Evolutionary conservation across 30 jellyfish, hydroid and myxozoan genomes (phyloP).

Genomic region (Chrysaora quinquecirrha): DNA sequence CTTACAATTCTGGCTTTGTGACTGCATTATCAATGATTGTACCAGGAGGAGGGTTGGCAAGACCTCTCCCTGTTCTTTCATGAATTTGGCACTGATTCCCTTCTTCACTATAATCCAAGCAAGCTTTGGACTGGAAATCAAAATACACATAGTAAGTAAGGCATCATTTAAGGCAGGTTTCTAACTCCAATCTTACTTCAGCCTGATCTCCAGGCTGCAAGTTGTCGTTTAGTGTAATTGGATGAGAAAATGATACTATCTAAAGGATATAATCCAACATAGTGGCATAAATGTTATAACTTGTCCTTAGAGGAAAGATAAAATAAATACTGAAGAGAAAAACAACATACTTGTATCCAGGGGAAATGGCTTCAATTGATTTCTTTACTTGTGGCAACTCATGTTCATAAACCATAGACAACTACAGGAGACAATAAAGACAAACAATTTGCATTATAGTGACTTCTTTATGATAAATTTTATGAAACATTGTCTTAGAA

Average conservation of each 20-base stretch:
- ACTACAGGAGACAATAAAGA: conserved; percentile 36
- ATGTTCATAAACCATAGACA: conserved; percentile 75
- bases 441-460: no score
- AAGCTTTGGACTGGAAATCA: conserved; percentile 75
- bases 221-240: no score
- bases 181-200: no score
- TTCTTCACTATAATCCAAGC: conserved; percentile 95
- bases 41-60: conserved; percentile 98
- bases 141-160: no score
- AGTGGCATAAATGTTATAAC: no score
- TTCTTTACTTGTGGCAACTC: conserved; percentile 87
- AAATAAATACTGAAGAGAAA: background rate
- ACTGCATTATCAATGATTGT: conserved; percentile 91
- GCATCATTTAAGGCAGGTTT: no score
- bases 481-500: no score
- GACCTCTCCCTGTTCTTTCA: conserved; percentile 46
- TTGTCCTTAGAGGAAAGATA: no score
- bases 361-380: conserved; percentile 54
- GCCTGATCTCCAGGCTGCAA: no score
- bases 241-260: no score
- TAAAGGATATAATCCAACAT: no score
- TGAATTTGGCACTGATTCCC: conserved; percentile 90
- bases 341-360: conserved; percentile 68
- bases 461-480: no score
- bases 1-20: conserved; percentile 82